These are phyloP conservation scores for Hyposmocoma kahamanoa DNA, from an alignment of 1,140 invertebrate genomes.

Conservation along the genomic window DNA sequence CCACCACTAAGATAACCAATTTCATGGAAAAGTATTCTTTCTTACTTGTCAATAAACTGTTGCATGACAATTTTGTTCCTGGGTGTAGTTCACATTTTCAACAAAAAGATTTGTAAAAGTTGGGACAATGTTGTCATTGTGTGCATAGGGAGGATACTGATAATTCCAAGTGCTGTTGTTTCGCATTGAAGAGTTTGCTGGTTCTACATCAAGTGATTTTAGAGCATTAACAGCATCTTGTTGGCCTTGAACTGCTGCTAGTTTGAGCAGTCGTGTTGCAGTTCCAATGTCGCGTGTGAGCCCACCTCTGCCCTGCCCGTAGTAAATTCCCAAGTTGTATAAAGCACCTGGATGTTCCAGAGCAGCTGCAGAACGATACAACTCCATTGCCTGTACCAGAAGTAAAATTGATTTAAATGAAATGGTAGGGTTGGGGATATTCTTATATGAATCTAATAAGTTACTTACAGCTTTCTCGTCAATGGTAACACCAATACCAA, in stretches of 20 bases:
- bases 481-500: conserved; percentile 74
- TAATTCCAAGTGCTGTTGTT: conserved; percentile 26
- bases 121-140: conserved; percentile 32
- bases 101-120: conserved; percentile 47
- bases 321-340: conserved; percentile 78
- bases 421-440: background rate
- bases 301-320: conserved; percentile 77
- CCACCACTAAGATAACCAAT: too few relatives aligned
- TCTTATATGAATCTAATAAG: background rate
- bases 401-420: background rate
- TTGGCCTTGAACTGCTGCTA: conserved; percentile 76
- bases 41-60: too few relatives aligned
- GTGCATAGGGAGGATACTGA: conserved; percentile 17
- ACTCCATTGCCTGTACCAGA: conserved; percentile 74
- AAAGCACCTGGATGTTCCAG: conserved; percentile 75
- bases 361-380: conserved; percentile 75
- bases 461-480: conserved; percentile 74
- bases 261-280: conserved; percentile 69
- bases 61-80: too few relatives aligned
- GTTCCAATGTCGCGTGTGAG: conserved; percentile 55
- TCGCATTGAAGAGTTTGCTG: conserved; percentile 14
- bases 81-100: conserved; percentile 39
- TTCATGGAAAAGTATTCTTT: too few relatives aligned
- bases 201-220: conserved; percentile 33
- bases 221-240: conserved; percentile 73